Percentiles rank a stretch among this genome's conserved stretches.
phyloP scores from a whole-genome alignment of 2,888 invertebrate species.

The Synergus umbraculus region DNA sequence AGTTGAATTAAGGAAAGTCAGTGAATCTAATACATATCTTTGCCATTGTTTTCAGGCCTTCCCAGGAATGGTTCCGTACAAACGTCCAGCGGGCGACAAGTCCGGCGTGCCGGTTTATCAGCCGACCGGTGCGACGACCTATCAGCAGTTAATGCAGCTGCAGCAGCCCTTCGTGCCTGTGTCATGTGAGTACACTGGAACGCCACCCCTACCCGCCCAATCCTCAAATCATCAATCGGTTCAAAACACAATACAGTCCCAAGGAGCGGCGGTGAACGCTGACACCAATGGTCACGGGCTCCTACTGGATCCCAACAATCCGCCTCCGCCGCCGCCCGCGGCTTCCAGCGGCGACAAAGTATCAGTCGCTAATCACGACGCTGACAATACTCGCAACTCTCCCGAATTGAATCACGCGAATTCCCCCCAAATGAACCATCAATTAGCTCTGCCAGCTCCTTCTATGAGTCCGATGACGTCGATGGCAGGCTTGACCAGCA shows the following conservation, averaged over 20 bases:
- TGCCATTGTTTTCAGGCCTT: conserved; percentile 84
- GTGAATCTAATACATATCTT: conserved; percentile 38
- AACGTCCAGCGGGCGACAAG: conserved; percentile 97
- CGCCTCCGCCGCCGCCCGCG: conserved; percentile 74
- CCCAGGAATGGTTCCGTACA: conserved; percentile 97
- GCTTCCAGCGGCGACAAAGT: conserved; percentile 60
- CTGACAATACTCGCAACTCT: conserved; percentile 72
- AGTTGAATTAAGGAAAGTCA: neutral
- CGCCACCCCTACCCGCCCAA: conserved; percentile 80
- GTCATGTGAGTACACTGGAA: conserved; percentile 97
- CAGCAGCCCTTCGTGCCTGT: conserved; percentile 98
- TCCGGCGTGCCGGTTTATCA: conserved; percentile 97
- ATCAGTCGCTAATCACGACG: conserved; percentile 70
- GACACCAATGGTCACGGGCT: conserved; percentile 69
- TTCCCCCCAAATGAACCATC: conserved; percentile 61
- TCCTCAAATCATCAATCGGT: conserved; percentile 76
- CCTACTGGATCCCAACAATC: conserved; percentile 76
- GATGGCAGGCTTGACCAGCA: conserved; percentile 67
- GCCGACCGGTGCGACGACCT: conserved; percentile 90
- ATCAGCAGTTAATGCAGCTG: conserved; percentile 96
- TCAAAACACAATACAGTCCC: conserved; percentile 68
- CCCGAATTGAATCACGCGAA: conserved; percentile 75
- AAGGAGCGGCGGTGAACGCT: conserved; percentile 62
- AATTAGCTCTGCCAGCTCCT: conserved; percentile 53
- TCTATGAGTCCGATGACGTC: conserved; percentile 71